A percentile compares a stretch with the other conserved stretches of the same genome.
These are phyloP conservation scores for Chiroxiphia lanceolata DNA, from an alignment of 2,797 vertebrate genomes.

Conservation along the genomic window DNA sequence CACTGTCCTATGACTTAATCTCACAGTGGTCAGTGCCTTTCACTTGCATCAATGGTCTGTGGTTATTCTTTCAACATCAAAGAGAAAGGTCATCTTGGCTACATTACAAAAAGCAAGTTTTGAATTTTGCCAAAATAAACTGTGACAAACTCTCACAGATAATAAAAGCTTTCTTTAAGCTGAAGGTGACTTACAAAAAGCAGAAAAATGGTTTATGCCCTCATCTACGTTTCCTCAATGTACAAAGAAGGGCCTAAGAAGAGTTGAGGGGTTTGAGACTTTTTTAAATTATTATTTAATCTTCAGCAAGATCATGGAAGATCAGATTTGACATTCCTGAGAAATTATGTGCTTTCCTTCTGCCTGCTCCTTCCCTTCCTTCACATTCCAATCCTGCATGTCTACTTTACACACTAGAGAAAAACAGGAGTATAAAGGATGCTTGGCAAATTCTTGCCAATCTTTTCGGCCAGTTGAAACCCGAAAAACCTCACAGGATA, in stretches of 20 bases:
- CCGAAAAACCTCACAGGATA: background rate
- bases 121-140: slow-evolving; percentile 24
- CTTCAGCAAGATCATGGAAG: background rate
- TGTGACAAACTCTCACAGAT: slow-evolving; percentile 13
- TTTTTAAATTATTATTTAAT: background rate
- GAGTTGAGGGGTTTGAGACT: background rate
- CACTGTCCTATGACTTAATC: slow-evolving; percentile 44
- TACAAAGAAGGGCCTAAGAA: background rate
- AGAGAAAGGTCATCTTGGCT: slow-evolving; percentile 34
- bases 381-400: background rate
- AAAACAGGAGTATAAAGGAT: background rate
- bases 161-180: slow-evolving; percentile 24
- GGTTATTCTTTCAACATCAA: slow-evolving; percentile 52
- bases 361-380: background rate
- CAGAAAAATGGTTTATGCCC: background rate
- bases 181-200: slow-evolving; percentile 17
- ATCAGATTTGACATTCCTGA: background rate
- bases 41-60: slow-evolving; percentile 54
- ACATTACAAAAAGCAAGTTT: background rate
- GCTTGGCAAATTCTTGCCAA: background rate
- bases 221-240: background rate
- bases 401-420: background rate
- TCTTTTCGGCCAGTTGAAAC: background rate
- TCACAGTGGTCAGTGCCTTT: slow-evolving; percentile 45
- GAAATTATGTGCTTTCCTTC: background rate